A percentile compares a stretch with the other conserved stretches of the same genome.
Conservation (phyloP, 2,113 vertebrate species). For the Pterocles gutturalis region DNA sequence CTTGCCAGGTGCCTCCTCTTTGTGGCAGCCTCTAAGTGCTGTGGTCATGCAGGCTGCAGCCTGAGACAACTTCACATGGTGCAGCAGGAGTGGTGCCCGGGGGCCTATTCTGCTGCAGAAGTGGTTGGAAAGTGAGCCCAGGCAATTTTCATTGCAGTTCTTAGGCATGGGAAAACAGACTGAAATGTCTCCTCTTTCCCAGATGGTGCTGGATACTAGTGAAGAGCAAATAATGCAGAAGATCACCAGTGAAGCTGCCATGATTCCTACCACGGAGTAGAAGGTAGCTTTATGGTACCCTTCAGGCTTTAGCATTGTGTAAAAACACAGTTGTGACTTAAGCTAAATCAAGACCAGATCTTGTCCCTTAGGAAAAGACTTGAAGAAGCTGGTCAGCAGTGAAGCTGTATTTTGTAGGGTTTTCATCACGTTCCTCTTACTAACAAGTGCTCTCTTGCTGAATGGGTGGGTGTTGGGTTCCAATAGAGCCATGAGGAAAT, state of each 20-base stretch:
- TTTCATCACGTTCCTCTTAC: background rate
- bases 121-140: background rate
- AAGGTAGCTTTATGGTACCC: background rate
- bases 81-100: background rate
- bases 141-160: background rate
- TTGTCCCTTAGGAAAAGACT: background rate
- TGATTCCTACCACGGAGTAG: background rate
- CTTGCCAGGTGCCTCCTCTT: conserved; percentile 4
- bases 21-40: background rate
- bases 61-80: background rate
- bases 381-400: background rate
- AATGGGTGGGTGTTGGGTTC: background rate
- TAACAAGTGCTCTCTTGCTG: background rate
- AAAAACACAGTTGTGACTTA: background rate
- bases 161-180: background rate
- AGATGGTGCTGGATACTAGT: background rate
- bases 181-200: background rate
- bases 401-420: background rate
- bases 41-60: background rate
- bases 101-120: background rate
- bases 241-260: background rate
- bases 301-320: background rate
- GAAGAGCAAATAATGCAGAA: background rate
- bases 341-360: background rate
- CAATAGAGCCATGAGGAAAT: background rate